phyloP scores from a whole-genome alignment of 2,113 vertebrate species.

The Brachyhypopomus occidentalis region DNA sequence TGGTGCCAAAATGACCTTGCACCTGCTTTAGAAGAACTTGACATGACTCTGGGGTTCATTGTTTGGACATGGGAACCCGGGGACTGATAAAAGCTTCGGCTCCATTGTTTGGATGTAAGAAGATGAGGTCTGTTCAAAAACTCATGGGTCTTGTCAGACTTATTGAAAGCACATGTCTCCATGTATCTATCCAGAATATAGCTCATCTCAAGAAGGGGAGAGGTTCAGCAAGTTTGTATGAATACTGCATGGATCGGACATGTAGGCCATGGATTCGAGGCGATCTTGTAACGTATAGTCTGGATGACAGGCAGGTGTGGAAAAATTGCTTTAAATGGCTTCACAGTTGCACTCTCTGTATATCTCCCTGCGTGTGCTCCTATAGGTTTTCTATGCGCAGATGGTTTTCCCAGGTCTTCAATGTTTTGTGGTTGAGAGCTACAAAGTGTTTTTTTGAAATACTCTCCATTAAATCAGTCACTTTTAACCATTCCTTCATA shows the following conservation, averaged over 20 bases:
- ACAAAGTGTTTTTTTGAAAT: neutral
- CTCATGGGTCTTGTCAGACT: neutral
- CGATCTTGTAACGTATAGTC: neutral
- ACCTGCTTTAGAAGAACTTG: neutral
- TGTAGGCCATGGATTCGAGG: neutral
- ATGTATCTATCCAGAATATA: neutral
- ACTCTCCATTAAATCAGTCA: neutral
- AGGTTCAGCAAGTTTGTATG: neutral
- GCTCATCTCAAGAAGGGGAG: neutral
- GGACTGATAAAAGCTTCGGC: neutral
- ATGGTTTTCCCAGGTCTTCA: constrained; percentile 7
- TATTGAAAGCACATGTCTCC: constrained; percentile 32
- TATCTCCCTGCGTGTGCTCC: constrained; percentile 9
- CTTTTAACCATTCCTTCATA: neutral
- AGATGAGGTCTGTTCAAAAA: neutral
- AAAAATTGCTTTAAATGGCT: constrained; percentile 10
- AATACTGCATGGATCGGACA: neutral
- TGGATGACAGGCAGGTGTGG: constrained; percentile 2
- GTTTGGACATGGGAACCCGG: neutral
- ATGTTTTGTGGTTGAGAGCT: constrained; percentile 31
- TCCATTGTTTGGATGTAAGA: neutral
- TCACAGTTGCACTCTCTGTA: neutral
- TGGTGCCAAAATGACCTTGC: neutral
- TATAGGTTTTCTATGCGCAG: constrained; percentile 2
- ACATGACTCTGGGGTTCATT: neutral